Percentiles rank a stretch among this genome's conserved stretches.
Conservation (phyloP, 2,797 vertebrate genomes). For the Gymnoscopelus braueri region DNA sequence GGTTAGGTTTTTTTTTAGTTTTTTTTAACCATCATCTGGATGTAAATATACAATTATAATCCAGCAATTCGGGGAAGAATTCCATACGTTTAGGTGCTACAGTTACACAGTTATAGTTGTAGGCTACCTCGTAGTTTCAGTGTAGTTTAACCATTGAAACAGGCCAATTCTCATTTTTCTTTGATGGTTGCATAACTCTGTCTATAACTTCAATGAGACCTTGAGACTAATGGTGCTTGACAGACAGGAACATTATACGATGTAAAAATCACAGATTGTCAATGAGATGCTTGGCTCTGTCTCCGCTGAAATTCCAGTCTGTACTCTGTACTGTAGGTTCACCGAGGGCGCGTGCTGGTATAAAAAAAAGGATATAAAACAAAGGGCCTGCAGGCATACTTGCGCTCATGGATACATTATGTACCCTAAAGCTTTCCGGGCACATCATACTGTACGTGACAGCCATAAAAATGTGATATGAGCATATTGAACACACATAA, state of each 20-base stretch:
- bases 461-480: conserved; percentile 50
- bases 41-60: conserved; percentile 27
- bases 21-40: conserved; percentile 7
- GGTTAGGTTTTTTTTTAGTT: not conserved
- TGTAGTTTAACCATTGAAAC: no score
- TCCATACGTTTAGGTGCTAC: conserved; percentile 4
- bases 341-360: conserved; percentile 6
- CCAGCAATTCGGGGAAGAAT: conserved; percentile 38
- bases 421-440: conserved; percentile 37
- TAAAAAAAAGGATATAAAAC: conserved; percentile 22
- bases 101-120: no score
- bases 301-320: conserved; percentile 32
- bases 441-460: conserved; percentile 35
- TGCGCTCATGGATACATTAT: conserved; percentile 49
- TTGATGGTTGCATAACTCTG: not conserved
- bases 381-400: conserved; percentile 4
- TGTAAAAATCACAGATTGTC: conserved; percentile 28
- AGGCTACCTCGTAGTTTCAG: no score
- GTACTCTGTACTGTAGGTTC: conserved; percentile 11
- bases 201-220: not conserved
- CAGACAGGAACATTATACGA: conserved; percentile 20
- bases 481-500: conserved; percentile 52
- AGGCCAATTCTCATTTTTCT: no score
- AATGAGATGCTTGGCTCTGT: conserved; percentile 43
- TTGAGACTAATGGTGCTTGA: not conserved